These are phyloP conservation scores for Aldrovandia affinis DNA, from an alignment of 2,797 vertebrate species.

Conservation along the genomic window DNA sequence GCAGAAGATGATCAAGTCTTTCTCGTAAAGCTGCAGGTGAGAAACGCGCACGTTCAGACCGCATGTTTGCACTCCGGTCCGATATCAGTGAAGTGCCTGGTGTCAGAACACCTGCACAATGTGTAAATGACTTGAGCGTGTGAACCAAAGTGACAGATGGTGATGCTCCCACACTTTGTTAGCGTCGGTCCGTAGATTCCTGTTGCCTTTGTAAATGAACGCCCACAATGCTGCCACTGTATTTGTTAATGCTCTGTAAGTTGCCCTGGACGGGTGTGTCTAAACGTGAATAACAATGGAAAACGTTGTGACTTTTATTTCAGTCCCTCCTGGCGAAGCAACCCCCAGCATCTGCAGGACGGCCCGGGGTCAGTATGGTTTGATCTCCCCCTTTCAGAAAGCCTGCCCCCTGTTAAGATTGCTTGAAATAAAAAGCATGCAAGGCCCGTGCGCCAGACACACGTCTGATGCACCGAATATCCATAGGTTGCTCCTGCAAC, in stretches of 20 bases:
- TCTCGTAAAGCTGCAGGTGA: constrained; percentile 95
- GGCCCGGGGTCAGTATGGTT: constrained; percentile 87
- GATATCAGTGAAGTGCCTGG: not conserved
- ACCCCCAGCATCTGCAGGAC: constrained; percentile 87
- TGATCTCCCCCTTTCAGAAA: not conserved
- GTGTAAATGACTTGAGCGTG: not conserved
- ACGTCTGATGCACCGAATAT: not conserved
- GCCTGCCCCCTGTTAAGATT: not conserved
- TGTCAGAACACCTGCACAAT: not conserved
- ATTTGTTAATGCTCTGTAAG: not conserved
- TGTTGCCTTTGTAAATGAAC: constrained; percentile 22
- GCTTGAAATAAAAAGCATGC: not conserved
- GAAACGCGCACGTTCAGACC: constrained; percentile 18
- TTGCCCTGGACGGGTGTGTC: not conserved
- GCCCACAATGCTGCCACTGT: not conserved
- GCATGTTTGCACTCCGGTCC: not conserved
- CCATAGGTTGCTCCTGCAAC: not conserved
- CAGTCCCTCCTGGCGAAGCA: constrained; percentile 95
- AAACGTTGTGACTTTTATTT: constrained; percentile 43
- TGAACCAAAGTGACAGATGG: not conserved
- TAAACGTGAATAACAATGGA: not conserved
- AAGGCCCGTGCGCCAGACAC: not conserved
- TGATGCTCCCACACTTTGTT: not conserved
- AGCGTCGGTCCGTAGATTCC: not conserved
- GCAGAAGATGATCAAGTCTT: constrained; percentile 99